Conservation (phyloP, 2,113 vertebrate genomes). For the Lampris megalopsis region DNA sequence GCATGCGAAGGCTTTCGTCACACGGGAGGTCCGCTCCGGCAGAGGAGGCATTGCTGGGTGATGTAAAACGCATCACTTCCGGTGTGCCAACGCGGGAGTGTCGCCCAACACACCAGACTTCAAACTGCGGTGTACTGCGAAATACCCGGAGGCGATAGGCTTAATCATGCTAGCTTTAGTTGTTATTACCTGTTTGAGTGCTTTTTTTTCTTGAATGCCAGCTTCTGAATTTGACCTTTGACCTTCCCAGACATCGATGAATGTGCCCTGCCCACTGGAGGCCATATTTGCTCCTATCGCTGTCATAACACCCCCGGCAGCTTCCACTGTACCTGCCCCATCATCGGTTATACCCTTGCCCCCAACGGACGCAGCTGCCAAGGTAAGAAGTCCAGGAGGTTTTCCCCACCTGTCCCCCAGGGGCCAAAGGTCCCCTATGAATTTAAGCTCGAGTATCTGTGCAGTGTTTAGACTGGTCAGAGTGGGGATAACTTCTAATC, state of each 20-base stretch:
- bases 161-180: too few species aligned
- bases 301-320: slow-evolving; percentile 92
- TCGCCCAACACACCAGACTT: too few species aligned
- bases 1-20: too few species aligned
- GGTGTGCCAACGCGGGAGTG: too few species aligned
- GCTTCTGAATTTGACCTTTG: neutral
- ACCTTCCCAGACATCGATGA: slow-evolving; percentile 91
- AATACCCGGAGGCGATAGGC: too few species aligned
- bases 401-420: neutral
- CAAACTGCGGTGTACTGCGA: too few species aligned
- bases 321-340: slow-evolving; percentile 94
- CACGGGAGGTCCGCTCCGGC: too few species aligned
- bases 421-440: neutral
- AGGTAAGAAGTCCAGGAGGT: slow-evolving; percentile 80
- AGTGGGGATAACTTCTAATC: too few species aligned
- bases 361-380: slow-evolving; percentile 95
- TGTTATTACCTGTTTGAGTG: neutral
- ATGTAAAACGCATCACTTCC: too few species aligned
- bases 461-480: too few species aligned
- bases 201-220: neutral
- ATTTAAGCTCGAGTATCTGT: too few species aligned
- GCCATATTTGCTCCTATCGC: slow-evolving; percentile 93
- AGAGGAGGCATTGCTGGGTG: too few species aligned
- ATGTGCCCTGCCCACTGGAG: slow-evolving; percentile 94
- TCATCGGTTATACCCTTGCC: slow-evolving; percentile 88